Conservation (phyloP, 2,113 vertebrate species). For the Podocnemis expansa region DNA sequence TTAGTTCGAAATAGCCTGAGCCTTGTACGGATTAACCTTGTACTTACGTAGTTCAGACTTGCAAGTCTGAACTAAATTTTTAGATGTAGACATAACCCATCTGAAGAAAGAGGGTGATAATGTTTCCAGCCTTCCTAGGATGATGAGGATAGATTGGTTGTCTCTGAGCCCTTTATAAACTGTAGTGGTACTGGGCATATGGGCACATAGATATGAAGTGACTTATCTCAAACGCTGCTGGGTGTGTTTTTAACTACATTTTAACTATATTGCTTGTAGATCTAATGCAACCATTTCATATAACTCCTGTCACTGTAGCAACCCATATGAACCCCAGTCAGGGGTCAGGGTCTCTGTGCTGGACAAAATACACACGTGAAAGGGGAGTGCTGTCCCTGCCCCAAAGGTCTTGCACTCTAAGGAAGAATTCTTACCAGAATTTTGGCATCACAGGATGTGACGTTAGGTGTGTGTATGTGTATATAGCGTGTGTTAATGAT, state of each 20-base stretch:
- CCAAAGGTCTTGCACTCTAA: background rate
- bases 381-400: background rate
- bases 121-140: background rate
- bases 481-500: fast-evolving
- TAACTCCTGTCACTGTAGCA: background rate
- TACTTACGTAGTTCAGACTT: too few relatives aligned
- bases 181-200: fast-evolving
- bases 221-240: background rate
- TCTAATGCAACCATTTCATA: background rate
- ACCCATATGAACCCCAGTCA: background rate
- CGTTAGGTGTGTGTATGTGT: fast-evolving
- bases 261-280: background rate
- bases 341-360: background rate
- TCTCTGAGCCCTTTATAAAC: too few relatives aligned
- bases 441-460: background rate
- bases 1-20: too few relatives aligned
- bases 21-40: too few relatives aligned
- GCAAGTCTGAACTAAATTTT: too few relatives aligned
- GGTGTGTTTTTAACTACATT: background rate
- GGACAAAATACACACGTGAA: background rate
- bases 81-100: too few relatives aligned
- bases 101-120: fast-evolving
- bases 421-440: background rate
- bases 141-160: background rate
- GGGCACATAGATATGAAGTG: background rate